Conservation (phyloP, 2,113 vertebrate genomes). For the Machaerirhynchus nigripectus region DNA sequence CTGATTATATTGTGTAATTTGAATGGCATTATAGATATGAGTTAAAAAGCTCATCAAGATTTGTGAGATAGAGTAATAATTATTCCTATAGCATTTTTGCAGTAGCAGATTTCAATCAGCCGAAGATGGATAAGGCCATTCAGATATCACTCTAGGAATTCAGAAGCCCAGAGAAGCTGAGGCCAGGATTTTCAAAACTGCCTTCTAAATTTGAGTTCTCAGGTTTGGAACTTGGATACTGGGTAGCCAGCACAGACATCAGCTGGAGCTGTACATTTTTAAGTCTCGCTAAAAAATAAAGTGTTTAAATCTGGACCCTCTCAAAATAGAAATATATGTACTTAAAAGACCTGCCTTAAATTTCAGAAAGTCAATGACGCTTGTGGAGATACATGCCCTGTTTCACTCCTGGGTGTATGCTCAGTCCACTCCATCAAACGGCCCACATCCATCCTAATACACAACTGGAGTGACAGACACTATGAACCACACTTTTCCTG, state of each 20-base stretch:
- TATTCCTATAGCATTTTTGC: neutral
- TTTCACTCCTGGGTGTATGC: neutral
- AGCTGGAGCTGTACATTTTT: neutral
- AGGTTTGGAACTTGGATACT: neutral
- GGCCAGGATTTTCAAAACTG: neutral
- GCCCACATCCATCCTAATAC: neutral
- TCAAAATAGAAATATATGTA: neutral
- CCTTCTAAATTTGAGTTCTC: neutral
- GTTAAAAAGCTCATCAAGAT: neutral
- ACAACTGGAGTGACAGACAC: neutral
- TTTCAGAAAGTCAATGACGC: neutral
- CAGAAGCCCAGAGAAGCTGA: neutral
- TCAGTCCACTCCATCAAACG: neutral
- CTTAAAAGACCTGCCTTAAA: neutral
- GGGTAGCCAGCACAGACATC: neutral
- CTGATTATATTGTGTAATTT: neutral
- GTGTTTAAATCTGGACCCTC: neutral
- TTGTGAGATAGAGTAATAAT: neutral
- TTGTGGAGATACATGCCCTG: accelerated
- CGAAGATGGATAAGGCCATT: neutral
- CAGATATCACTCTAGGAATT: neutral
- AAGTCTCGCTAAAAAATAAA: neutral
- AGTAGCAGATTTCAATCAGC: neutral
- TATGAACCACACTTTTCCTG: neutral
- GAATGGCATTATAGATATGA: neutral